Conservation (phyloP, 2,888 invertebrate genomes). For the Chironomus riparius region DNA sequence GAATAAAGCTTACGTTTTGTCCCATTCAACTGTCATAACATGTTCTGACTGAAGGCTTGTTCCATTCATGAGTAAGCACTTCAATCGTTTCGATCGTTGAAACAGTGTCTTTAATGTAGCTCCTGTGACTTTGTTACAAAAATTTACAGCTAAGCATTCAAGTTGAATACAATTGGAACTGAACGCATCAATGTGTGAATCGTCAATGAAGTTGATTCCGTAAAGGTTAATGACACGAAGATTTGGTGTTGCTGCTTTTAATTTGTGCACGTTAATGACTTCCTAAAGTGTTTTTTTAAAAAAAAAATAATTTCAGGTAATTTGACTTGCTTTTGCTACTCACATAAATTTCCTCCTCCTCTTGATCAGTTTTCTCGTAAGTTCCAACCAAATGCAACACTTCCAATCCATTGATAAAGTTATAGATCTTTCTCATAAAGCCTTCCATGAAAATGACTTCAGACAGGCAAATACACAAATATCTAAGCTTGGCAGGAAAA, state of each 20-base stretch:
- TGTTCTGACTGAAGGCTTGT: slow-evolving; percentile 86
- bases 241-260: slow-evolving; percentile 97
- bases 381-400: slow-evolving; percentile 95
- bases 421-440: slow-evolving; percentile 99
- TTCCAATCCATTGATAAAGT: slow-evolving; percentile 96
- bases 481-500: slow-evolving; percentile 93
- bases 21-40: slow-evolving; percentile 97
- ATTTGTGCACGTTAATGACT: slow-evolving; percentile 96
- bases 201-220: slow-evolving; percentile 97
- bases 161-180: slow-evolving; percentile 92
- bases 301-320: no score
- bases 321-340: neutral
- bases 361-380: slow-evolving; percentile 95
- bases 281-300: slow-evolving; percentile 50
- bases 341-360: slow-evolving; percentile 95
- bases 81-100: slow-evolving; percentile 84
- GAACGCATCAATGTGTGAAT: slow-evolving; percentile 97
- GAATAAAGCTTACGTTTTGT: slow-evolving; percentile 38
- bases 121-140: slow-evolving; percentile 93
- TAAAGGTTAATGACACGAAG: slow-evolving; percentile 94
- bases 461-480: slow-evolving; percentile 92
- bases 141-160: slow-evolving; percentile 95
- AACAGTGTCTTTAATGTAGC: slow-evolving; percentile 90
- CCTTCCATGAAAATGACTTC: slow-evolving; percentile 99
- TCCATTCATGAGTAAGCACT: slow-evolving; percentile 90